Evolutionary conservation across 53 echinoderm and acorn worm species (phyloP).

Genomic region (Holothuria scabra): DNA sequence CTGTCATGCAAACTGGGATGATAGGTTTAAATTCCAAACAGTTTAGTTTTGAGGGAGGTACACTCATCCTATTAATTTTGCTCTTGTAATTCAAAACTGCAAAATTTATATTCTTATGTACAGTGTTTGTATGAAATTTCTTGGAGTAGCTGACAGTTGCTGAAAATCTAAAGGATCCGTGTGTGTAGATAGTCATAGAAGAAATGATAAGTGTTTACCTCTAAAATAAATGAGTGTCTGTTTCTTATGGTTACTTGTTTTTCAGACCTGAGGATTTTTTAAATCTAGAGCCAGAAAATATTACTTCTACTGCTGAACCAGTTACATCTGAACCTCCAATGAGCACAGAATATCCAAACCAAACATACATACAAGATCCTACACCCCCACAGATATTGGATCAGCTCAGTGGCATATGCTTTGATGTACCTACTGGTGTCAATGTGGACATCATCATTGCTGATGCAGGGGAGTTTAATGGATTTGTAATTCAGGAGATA

Average conservation of each 20-base stretch:
- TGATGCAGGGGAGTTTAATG: constrained; percentile 76
- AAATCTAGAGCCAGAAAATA: neutral
- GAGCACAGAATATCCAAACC: constrained; percentile 58
- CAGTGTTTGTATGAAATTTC: too few relatives aligned
- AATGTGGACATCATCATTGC: constrained; percentile 86
- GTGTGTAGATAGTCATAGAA: too few relatives aligned
- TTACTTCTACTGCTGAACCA: neutral
- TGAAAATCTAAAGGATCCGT: too few relatives aligned
- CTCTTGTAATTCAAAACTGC: too few relatives aligned
- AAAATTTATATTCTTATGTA: too few relatives aligned
- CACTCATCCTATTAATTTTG: too few relatives aligned
- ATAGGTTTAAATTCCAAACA: too few relatives aligned
- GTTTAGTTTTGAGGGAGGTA: too few relatives aligned
- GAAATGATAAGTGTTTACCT: too few relatives aligned
- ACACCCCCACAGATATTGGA: constrained; percentile 62
- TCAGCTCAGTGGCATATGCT: constrained; percentile 74
- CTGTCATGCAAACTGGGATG: too few relatives aligned
- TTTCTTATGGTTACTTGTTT: neutral
- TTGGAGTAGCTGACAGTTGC: too few relatives aligned
- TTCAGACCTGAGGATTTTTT: neutral
- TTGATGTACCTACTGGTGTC: constrained; percentile 77
- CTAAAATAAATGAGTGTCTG: too few relatives aligned
- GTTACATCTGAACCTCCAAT: constrained; percentile 35
- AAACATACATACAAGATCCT: constrained; percentile 56
- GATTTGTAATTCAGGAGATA: constrained; percentile 74